Conservation (phyloP, 1,140 invertebrate species). For the Heliconius nattereri region DNA sequence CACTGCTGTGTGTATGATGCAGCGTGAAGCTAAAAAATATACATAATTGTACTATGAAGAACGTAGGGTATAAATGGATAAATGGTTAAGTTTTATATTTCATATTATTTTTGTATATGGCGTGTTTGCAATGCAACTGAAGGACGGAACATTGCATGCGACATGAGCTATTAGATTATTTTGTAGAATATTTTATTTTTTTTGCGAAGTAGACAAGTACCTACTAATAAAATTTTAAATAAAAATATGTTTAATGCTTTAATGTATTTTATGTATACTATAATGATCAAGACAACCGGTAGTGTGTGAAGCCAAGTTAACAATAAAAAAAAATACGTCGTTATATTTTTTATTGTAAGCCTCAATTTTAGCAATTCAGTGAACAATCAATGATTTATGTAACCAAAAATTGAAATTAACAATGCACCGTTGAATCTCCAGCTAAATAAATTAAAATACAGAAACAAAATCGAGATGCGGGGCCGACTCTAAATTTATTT, state of each 20-base stretch:
- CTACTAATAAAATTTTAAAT: background rate
- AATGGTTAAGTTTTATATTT: background rate
- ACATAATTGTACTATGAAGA: background rate
- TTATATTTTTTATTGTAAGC: too few relatives aligned
- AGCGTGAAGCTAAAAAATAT: background rate
- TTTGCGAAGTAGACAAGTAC: background rate
- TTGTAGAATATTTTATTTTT: background rate
- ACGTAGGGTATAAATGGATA: background rate
- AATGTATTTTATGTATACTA: background rate
- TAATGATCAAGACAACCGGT: too few relatives aligned
- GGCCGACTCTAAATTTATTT: too few relatives aligned
- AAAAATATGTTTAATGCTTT: background rate
- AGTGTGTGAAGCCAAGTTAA: too few relatives aligned
- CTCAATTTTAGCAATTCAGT: too few relatives aligned
- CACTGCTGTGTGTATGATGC: too few relatives aligned
- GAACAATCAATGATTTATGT: too few relatives aligned
- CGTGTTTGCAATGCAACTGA: conserved; percentile 5
- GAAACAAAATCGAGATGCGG: too few relatives aligned
- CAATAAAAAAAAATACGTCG: too few relatives aligned
- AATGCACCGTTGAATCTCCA: too few relatives aligned
- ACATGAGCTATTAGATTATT: background rate
- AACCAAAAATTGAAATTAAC: too few relatives aligned
- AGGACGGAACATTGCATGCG: conserved; percentile 12
- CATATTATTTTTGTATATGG: background rate
- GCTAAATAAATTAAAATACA: too few relatives aligned